Base-by-base conservation (phyloP, 1,140 invertebrate species). In the Drosophila takahashii region DNA sequence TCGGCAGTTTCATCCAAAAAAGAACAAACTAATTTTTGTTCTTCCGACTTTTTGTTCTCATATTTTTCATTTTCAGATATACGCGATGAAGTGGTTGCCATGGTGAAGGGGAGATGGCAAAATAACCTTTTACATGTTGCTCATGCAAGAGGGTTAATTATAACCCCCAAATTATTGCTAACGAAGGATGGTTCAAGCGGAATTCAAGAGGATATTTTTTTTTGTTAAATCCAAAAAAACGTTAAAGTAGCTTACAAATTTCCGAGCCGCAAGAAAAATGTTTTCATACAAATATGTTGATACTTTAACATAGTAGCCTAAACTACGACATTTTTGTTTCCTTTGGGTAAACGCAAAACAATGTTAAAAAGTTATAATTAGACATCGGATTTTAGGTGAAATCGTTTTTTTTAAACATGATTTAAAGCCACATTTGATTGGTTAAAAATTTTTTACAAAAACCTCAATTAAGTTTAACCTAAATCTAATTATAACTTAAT, bases 121-220 rank as follows among this genome's bases (percentile, higher is more conserved):
- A 27, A 62, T 32, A 45, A 44, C 60, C 80, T 85, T 66, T 81
- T 78, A 72, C 78, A 85, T 81, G 74, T 81, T 71, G 70, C 61
- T 67, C 74, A 71, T 81, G 83, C 83, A 87, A 45, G 71, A 84
- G 84, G 84, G 84, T 84, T 87, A 87, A 87, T 84, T 87, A 89
- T 64, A 60, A 72, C 79, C 58, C 70, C 71, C 27, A 69, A 66
- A 45, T 53, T 26, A 57, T 77, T 87, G 70, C 74, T 76, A 52
- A 53, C 42, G 41, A 59, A 53, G 58, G 26, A 65, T 65, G 45
- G 59, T 67, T 67, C 36, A 67, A 27, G 29, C 15, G 29, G 29
- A 42, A 39, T 50, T 53, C 16, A 74, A 74, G 52, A 22, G 65
- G 18, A 70, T 53, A 41, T 62, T 52, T 27, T 34, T 18, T 52